Evolutionary conservation across 2,797 vertebrate genomes (phyloP), one percentile per base, ranked within the genome.

Genomic region (Myiotriccus ornatus): DNA sequence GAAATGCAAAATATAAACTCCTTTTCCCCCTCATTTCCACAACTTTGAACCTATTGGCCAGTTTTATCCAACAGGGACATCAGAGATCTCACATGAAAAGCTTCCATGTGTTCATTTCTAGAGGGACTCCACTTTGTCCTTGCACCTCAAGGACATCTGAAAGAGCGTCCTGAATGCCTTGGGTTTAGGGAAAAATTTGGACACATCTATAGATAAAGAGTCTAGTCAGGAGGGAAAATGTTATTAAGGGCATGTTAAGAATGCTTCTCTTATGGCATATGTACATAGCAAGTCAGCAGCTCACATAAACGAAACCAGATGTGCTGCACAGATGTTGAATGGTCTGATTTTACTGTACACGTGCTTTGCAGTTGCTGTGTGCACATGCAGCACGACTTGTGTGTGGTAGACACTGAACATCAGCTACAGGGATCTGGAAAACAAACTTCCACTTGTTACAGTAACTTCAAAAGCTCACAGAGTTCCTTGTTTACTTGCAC

Each of bases 391-490:
- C 44, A 5, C 50, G 59, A 71, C 7, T 2, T 43, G 12, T 50
- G 67, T 49, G 75, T 59, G 71, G 49, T 64, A 89, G 59, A 35
- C 60, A 5, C 32, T 35, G 81, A 91, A 44, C 32, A 62, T 56
- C 52, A 81, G 71, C 79, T 84, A 50, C 56, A 17, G 46, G 22
- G 49, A 80, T 85, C 60, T 89, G 71, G 60, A 89, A 91, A 95
- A 80, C 44, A 89, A 87, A 44, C 67, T 90, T 87, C 68, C 27
- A 82, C 47, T 92, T 93, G 84, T 83, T 80, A 64, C 60, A 74
- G 63, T 52, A 85, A 77, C 68, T 82, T 79, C 3, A 5, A 12
- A 70, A 74, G 52, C 41, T 87, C 81, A 34, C 30, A 74, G 67
- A 76, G 47, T 53, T 76, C 81, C 57, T 57, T 41, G 34, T 87